Conservation (phyloP, 1,140 invertebrate species). For the Drosophila takahashii region DNA sequence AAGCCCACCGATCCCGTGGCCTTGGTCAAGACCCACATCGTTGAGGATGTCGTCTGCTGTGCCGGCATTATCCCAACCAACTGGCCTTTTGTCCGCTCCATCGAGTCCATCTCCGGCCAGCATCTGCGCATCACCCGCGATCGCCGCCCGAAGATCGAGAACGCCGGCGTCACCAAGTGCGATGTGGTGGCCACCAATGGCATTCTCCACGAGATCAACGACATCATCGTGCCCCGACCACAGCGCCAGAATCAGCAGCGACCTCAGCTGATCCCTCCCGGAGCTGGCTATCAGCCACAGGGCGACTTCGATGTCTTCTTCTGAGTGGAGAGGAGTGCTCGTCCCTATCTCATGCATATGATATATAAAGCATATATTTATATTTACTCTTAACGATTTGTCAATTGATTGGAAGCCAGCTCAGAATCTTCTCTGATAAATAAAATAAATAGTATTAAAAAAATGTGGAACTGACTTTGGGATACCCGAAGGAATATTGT, state of each 20-base stretch:
- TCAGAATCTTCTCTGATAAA: constrained; percentile 43
- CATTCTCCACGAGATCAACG: constrained; percentile 87
- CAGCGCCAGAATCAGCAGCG: constrained; percentile 66
- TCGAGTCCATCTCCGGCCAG: constrained; percentile 85
- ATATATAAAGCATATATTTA: constrained; percentile 71
- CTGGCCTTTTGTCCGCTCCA: constrained; percentile 86
- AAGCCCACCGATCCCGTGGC: constrained; percentile 57
- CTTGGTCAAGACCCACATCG: constrained; percentile 79
- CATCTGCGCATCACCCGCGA: constrained; percentile 85
- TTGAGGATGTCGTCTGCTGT: constrained; percentile 87
- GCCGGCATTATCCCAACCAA: constrained; percentile 86
- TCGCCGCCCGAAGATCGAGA: constrained; percentile 86
- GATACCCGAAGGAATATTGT: too few relatives aligned
- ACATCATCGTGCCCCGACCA: constrained; percentile 80
- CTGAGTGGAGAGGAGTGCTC: constrained; percentile 33
- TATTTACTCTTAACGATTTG: constrained; percentile 69
- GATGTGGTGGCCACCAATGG: constrained; percentile 87
- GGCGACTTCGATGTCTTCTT: constrained; percentile 84
- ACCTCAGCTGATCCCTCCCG: constrained; percentile 49
- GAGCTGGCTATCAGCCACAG: constrained; percentile 53
- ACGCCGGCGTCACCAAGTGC: constrained; percentile 86
- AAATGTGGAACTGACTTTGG: not conserved
- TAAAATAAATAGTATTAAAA: constrained; percentile 60
- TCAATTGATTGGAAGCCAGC: constrained; percentile 58
- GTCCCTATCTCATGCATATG: constrained; percentile 35